A percentile compares a stretch with the other conserved stretches of the same genome.
Evolutionary conservation across 1,140 invertebrate species (phyloP).

Genomic region (Teleopsis dalmanni): DNA sequence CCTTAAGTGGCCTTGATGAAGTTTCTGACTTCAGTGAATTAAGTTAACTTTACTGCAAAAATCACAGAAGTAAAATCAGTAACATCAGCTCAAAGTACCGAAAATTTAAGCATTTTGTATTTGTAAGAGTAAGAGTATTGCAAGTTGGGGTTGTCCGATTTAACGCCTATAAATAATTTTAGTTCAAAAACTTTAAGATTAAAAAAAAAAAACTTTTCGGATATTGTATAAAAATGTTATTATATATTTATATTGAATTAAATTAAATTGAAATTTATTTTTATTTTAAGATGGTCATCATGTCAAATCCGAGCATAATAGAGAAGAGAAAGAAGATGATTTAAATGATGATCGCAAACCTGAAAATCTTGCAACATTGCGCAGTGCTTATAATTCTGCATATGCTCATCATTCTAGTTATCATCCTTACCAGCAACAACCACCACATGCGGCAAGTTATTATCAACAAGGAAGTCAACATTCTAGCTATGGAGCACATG

Average conservation of each 20-base stretch:
- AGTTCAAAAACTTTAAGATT: background rate
- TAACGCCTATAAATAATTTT: constrained; percentile 38
- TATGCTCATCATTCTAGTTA: constrained; percentile 40
- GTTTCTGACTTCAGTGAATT: constrained; percentile 23
- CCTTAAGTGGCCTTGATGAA: constrained; percentile 36
- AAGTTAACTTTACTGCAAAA: constrained; percentile 6
- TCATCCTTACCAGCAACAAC: constrained; percentile 40
- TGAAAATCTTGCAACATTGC: constrained; percentile 44
- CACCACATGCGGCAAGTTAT: constrained; percentile 18
- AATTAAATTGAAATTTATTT: background rate
- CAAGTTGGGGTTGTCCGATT: constrained; percentile 35
- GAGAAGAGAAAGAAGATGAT: constrained; percentile 3
- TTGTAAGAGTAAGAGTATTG: constrained; percentile 32
- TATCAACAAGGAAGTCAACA: constrained; percentile 23
- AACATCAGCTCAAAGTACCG: constrained; percentile 18
- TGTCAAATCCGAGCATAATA: constrained; percentile 48
- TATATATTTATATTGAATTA: background rate
- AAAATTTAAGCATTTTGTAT: constrained; percentile 38
- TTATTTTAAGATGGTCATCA: constrained; percentile 24
- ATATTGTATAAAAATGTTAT: background rate
- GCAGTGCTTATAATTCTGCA: constrained; percentile 25
- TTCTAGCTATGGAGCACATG: constrained; percentile 28
- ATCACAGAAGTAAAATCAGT: background rate
- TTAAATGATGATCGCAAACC: constrained; percentile 58
- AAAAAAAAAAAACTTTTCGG: background rate